A percentile compares a stretch with the other conserved stretches of the same genome.
These are phyloP conservation scores for Gasteruption jaculator DNA, from an alignment of 2,888 invertebrate species.

Conservation along the genomic window DNA sequence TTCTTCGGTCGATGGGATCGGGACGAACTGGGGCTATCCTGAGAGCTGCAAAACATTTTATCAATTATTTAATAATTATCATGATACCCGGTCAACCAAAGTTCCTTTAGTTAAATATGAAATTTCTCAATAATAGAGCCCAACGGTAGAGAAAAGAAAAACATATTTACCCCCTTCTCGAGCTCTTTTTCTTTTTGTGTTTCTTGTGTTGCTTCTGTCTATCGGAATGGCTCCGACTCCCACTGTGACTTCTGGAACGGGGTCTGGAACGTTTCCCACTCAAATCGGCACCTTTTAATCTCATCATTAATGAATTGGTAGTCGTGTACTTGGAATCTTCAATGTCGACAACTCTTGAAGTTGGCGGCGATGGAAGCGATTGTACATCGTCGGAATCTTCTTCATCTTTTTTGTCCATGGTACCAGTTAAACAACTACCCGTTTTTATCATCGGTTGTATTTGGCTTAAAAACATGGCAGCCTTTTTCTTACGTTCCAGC, in stretches of 20 bases:
- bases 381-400: conserved; percentile 43
- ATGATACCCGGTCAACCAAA: neutral
- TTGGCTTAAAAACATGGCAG: conserved; percentile 72
- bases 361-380: conserved; percentile 40
- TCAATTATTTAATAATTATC: conserved; percentile 8
- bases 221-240: conserved; percentile 36
- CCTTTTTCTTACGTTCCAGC: conserved; percentile 72
- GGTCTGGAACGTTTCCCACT: conserved; percentile 38
- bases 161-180: conserved; percentile 51
- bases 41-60: conserved; percentile 29
- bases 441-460: conserved; percentile 42
- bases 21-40: conserved; percentile 42
- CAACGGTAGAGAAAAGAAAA: neutral
- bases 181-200: conserved; percentile 53
- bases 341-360: conserved; percentile 27
- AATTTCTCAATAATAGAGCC: conserved; percentile 4
- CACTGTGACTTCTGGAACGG: conserved; percentile 42
- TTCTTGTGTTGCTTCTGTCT: conserved; percentile 46
- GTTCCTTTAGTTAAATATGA: conserved; percentile 6
- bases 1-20: conserved; percentile 45
- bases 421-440: conserved; percentile 14
- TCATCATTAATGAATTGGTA: conserved; percentile 41
- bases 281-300: conserved; percentile 40
- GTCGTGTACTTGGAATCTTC: conserved; percentile 27
- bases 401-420: conserved; percentile 21